Percentiles rank a stretch among this genome's conserved stretches.
Conservation (phyloP, 2,888 invertebrate genomes). For the Cryptocephalus primarius region DNA sequence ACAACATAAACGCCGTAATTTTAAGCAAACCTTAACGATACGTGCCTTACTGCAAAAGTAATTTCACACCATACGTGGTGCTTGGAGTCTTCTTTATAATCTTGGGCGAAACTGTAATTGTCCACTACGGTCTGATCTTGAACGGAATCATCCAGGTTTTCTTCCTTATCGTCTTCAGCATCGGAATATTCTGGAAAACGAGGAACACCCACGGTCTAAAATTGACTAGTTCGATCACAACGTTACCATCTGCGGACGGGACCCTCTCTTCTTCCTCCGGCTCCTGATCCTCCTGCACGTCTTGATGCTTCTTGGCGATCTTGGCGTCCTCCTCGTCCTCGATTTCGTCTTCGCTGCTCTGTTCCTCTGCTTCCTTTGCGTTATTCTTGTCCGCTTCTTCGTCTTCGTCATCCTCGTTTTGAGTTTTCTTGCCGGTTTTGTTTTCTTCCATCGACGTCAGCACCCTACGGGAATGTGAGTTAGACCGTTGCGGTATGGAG, state of each 20-base stretch:
- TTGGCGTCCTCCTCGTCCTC: constrained; percentile 45
- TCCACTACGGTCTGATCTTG: constrained; percentile 32
- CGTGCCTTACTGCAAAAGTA: constrained; percentile 60
- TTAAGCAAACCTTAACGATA: constrained; percentile 1
- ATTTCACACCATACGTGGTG: constrained; percentile 78
- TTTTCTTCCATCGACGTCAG: constrained; percentile 29
- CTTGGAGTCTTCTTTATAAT: constrained; percentile 67
- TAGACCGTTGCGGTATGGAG: too few relatives aligned
- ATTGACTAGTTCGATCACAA: too few relatives aligned
- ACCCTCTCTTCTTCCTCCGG: constrained; percentile 39
- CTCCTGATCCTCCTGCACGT: constrained; percentile 40
- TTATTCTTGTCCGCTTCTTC: constrained; percentile 21
- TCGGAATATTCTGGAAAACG: constrained; percentile 30
- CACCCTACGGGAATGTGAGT: too few relatives aligned
- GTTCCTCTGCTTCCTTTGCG: constrained; percentile 16
- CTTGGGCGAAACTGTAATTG: constrained; percentile 26
- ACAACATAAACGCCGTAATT: constrained; percentile 9
- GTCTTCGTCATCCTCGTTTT: constrained; percentile 29
- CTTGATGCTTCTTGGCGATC: constrained; percentile 30
- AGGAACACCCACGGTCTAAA: neutral
- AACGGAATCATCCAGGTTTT: constrained; percentile 34
- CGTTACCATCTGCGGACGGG: constrained; percentile 17
- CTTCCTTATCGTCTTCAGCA: constrained; percentile 48
- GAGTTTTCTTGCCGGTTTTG: constrained; percentile 6
- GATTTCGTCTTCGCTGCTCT: constrained; percentile 58